These are phyloP conservation scores for Galeopsomyia nigrocyanea DNA, from an alignment of 2,888 invertebrate genomes.

Conservation along the genomic window DNA sequence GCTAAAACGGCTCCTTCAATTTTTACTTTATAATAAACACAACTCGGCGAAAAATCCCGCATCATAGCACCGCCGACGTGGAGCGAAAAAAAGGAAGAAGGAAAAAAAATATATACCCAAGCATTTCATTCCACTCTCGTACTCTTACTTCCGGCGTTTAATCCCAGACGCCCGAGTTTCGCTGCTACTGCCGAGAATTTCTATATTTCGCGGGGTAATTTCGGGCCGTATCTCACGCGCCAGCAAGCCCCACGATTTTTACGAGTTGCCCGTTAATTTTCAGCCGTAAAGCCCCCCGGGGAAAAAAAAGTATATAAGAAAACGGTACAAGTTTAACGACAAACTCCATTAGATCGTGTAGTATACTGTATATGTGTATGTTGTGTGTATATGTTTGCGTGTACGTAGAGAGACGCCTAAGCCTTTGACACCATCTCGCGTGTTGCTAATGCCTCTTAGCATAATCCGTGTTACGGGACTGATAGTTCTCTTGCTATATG, in stretches of 20 bases:
- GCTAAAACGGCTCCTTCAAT: no score
- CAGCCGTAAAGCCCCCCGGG: constrained; percentile 12
- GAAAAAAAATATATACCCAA: no score
- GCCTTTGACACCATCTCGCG: constrained; percentile 33
- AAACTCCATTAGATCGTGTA: constrained; percentile 22
- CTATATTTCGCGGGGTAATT: constrained; percentile 23
- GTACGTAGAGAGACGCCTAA: constrained; percentile 17
- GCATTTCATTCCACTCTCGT: not conserved
- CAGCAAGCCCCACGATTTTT: constrained; percentile 20
- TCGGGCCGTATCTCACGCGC: constrained; percentile 21
- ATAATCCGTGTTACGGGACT: constrained; percentile 37
- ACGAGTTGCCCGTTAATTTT: constrained; percentile 9
- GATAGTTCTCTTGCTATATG: constrained; percentile 31
- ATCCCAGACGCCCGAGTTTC: not conserved
- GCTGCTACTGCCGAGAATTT: constrained; percentile 7
- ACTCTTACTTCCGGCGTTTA: not conserved
- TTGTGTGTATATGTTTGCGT: no score
- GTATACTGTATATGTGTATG: no score
- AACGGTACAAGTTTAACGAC: constrained; percentile 25
- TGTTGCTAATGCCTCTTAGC: constrained; percentile 43
- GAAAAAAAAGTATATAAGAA: constrained; percentile 31
- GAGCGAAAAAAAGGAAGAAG: no score
- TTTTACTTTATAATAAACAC: no score
- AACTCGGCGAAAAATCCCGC: no score
- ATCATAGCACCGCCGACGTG: no score